Evolutionary conservation across 2,888 invertebrate species (phyloP).

Genomic region (Mesorhabditis spiculigera): DNA sequence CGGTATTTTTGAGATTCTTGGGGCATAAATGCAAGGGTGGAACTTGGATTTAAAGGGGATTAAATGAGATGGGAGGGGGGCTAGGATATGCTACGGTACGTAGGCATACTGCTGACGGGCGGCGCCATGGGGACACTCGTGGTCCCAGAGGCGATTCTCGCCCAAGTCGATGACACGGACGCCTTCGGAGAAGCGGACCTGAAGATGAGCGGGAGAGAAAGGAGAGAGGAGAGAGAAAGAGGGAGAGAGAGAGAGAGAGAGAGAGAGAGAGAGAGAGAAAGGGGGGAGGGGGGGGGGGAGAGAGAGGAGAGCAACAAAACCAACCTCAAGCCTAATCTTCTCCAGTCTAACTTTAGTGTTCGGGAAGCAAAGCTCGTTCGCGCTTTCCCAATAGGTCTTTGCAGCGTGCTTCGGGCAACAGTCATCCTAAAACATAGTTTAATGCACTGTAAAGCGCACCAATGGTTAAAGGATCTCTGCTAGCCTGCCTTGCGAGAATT

Average conservation of each 20-base stretch:
- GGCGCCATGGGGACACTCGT: constrained; percentile 35
- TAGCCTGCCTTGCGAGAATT: too few relatives aligned
- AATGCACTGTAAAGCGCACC: too few relatives aligned
- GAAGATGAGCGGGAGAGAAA: constrained; percentile 11
- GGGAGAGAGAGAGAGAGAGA: too few relatives aligned
- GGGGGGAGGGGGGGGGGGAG: not conserved
- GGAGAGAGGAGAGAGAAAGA: too few relatives aligned
- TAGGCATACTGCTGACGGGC: constrained; percentile 35
- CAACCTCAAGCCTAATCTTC: constrained; percentile 34
- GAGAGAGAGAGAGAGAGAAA: not conserved
- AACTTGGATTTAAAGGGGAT: too few relatives aligned
- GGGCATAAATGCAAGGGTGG: too few relatives aligned
- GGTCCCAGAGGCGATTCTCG: constrained; percentile 34
- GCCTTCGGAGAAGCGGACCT: constrained; percentile 42
- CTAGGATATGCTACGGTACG: constrained; percentile 17
- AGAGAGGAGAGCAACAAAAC: not conserved
- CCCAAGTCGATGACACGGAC: constrained; percentile 36
- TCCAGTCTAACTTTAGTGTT: constrained; percentile 38
- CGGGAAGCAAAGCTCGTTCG: constrained; percentile 56
- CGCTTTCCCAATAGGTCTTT: constrained; percentile 44
- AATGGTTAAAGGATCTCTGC: too few relatives aligned
- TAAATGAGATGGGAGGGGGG: too few relatives aligned
- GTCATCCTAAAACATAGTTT: constrained; percentile 31
- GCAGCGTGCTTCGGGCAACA: constrained; percentile 50
- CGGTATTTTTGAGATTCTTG: too few relatives aligned